These are phyloP conservation scores for Manis javanica DNA, from an alignment of 2,797 vertebrate genomes.

Conservation along the genomic window DNA sequence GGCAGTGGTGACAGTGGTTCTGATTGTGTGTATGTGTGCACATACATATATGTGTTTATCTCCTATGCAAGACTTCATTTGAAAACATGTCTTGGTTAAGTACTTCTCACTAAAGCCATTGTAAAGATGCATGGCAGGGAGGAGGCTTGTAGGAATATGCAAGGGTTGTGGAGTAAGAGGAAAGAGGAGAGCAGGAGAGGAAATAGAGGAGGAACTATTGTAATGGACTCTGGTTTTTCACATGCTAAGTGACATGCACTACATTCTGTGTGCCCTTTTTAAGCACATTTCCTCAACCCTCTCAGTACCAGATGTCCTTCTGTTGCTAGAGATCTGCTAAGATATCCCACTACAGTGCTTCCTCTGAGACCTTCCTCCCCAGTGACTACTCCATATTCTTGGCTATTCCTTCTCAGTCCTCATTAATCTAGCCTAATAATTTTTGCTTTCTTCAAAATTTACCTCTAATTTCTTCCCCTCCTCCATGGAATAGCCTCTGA, in stretches of 20 bases:
- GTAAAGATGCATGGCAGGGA: background rate
- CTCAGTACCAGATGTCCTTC: background rate
- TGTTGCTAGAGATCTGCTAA: background rate
- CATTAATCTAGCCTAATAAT: slow-evolving; percentile 44
- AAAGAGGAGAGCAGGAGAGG: background rate
- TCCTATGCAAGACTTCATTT: background rate
- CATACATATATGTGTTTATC: background rate
- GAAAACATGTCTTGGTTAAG: background rate
- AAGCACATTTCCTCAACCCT: slow-evolving; percentile 30
- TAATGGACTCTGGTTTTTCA: background rate
- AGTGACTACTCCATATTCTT: background rate
- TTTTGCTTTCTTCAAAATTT: slow-evolving; percentile 14
- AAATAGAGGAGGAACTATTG: background rate
- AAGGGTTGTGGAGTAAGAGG: background rate
- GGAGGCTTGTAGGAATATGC: background rate
- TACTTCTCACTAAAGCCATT: slow-evolving; percentile 9
- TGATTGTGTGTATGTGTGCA: background rate
- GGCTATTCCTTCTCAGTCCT: slow-evolving; percentile 1
- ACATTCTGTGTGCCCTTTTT: background rate
- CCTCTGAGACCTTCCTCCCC: background rate
- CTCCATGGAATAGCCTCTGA: background rate
- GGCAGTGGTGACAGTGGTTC: too few species aligned
- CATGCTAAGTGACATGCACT: background rate
- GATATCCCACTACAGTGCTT: background rate
- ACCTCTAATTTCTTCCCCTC: background rate